Percentiles rank a stretch among this genome's conserved stretches.
Conservation (phyloP, 2,113 vertebrate species). For the Elephas maximus region DNA sequence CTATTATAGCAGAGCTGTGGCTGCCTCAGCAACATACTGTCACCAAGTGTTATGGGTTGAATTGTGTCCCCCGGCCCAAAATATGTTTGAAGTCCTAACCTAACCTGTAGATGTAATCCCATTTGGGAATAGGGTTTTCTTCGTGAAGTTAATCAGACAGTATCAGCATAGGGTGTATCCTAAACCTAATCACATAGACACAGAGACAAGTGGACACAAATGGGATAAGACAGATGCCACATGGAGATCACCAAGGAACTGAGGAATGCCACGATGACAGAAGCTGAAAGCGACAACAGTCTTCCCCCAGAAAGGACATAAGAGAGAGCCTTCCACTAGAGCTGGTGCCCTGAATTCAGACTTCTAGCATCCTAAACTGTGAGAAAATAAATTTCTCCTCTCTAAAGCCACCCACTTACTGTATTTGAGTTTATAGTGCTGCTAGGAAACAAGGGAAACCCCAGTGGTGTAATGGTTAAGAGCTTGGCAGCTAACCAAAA, state of each 20-base stretch:
- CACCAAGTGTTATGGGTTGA: not conserved
- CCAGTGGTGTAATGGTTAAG: too few relatives aligned
- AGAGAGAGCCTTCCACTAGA: not conserved
- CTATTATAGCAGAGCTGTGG: not conserved
- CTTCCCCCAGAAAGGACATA: too few relatives aligned
- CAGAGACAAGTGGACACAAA: not conserved
- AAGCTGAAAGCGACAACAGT: not conserved
- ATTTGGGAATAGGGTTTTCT: not conserved
- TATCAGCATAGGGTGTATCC: not conserved
- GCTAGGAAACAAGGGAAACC: not conserved
- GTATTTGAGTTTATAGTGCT: too few relatives aligned
- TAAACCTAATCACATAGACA: not conserved
- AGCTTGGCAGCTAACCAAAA: too few relatives aligned
- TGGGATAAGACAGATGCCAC: not conserved
- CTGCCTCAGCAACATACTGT: accelerated
- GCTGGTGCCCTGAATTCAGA: not conserved
- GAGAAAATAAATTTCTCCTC: not conserved
- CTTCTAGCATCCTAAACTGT: not conserved
- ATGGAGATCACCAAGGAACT: not conserved
- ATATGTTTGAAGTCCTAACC: not conserved
- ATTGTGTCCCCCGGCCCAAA: not conserved
- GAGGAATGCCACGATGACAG: not conserved
- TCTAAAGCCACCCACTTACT: not conserved
- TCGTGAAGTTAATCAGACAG: not conserved
- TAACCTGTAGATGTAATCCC: not conserved